Percentiles rank a stretch among this genome's conserved stretches.
Evolutionary conservation across 2,888 invertebrate species (phyloP).

Genomic region (Willowsia nigromaculata): DNA sequence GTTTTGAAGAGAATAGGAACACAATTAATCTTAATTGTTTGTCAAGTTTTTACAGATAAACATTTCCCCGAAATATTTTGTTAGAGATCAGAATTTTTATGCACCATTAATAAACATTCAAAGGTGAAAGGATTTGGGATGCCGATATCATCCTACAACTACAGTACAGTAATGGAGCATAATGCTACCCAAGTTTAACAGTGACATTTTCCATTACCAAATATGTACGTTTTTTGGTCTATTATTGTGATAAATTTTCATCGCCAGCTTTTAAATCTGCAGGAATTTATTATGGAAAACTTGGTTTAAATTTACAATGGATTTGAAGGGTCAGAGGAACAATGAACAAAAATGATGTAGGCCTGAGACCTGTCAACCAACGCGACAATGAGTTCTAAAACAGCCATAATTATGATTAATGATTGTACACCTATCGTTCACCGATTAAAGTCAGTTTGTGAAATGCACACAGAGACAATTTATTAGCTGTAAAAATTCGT

Average conservation of each 20-base stretch:
- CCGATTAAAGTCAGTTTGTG: neutral
- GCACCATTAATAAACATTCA: slow-evolving; percentile 19
- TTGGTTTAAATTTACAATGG: neutral
- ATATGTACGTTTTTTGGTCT: neutral
- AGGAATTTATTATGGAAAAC: neutral
- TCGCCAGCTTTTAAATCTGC: no score
- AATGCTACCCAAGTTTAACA: no score
- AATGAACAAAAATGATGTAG: neutral
- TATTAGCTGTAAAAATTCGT: neutral
- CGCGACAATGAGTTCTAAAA: slow-evolving; percentile 45
- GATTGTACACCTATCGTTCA: slow-evolving; percentile 49
- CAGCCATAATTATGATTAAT: slow-evolving; percentile 67
- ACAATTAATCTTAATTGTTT: neutral
- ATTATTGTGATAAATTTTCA: no score
- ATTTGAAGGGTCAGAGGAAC: slow-evolving; percentile 13
- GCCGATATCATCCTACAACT: neutral
- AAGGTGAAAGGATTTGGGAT: slow-evolving; percentile 42
- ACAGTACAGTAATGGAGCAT: neutral
- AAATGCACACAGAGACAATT: neutral
- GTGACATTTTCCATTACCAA: neutral
- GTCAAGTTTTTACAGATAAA: neutral
- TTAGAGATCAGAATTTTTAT: slow-evolving; percentile 12
- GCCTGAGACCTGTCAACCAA: slow-evolving; percentile 37
- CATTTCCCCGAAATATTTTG: neutral
- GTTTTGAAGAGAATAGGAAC: neutral